Percentiles rank a stretch among this genome's conserved stretches.
phyloP scores from a whole-genome alignment of 1,140 invertebrate species.

The Procambarus clarkii region DNA sequence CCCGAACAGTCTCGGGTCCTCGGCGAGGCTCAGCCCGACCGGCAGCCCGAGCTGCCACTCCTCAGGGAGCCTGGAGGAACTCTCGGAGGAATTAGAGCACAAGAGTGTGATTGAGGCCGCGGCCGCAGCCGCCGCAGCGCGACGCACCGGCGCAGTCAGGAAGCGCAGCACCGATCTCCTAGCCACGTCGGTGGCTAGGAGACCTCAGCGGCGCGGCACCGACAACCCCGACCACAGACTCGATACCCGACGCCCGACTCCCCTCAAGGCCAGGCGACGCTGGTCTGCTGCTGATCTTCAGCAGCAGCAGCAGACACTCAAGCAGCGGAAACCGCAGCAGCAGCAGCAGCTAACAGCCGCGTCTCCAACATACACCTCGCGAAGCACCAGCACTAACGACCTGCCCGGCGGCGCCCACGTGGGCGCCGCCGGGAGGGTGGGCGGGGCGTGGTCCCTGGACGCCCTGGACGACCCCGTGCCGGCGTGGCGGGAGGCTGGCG shows the following conservation, averaged over 20 bases:
- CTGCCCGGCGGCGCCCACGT: constrained; percentile 1
- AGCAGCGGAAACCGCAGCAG: background rate
- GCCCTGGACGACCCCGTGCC: constrained; percentile 61
- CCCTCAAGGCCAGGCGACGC: constrained; percentile 49
- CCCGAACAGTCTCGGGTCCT: background rate
- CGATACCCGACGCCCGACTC: constrained; percentile 28
- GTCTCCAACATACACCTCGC: background rate
- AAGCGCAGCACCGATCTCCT: constrained; percentile 35
- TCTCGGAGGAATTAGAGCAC: constrained; percentile 50
- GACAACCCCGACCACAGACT: constrained; percentile 24
- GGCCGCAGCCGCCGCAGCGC: too few species aligned
- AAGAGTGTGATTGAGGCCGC: constrained; percentile 44
- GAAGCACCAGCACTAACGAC: constrained; percentile 32
- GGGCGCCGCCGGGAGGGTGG: background rate
- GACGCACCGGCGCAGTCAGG: constrained; percentile 53
- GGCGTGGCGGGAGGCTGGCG: constrained; percentile 39
- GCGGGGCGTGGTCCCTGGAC: constrained; percentile 33
- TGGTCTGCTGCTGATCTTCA: constrained; percentile 50
- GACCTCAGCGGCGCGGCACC: constrained; percentile 20
- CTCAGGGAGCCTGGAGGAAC: constrained; percentile 32
- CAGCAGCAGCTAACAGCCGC: background rate
- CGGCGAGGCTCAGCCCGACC: background rate
- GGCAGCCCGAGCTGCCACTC: constrained; percentile 27
- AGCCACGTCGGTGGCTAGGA: background rate
- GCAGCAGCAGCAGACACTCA: constrained; percentile 25